Evolutionary conservation across 2,888 invertebrate genomes (phyloP).

Genomic region (Auanema freiburgensis): DNA sequence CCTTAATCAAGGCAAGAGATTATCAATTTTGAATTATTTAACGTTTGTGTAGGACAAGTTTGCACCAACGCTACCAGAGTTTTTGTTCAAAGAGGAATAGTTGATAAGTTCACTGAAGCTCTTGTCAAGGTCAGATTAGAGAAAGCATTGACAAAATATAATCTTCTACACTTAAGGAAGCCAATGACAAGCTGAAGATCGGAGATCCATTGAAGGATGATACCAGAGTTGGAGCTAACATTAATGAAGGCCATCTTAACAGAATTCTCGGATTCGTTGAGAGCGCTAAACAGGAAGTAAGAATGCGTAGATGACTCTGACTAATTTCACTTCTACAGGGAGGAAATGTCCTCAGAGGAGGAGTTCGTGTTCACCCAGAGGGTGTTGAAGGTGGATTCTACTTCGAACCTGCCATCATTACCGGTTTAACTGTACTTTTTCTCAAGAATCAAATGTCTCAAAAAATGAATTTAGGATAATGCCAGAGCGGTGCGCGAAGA

Average conservation of each 20-base stretch:
- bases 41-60: constrained; percentile 66
- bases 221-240: constrained; percentile 70
- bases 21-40: not conserved
- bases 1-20: constrained; percentile 68
- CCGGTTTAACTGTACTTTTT: constrained; percentile 27
- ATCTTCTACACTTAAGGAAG: constrained; percentile 60
- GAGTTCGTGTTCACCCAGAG: constrained; percentile 66
- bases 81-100: constrained; percentile 68
- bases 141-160: constrained; percentile 30
- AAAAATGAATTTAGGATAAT: constrained; percentile 61
- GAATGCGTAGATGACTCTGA: too few relatives aligned
- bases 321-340: constrained; percentile 65
- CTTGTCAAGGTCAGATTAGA: constrained; percentile 62
- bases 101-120: constrained; percentile 66
- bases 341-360: constrained; percentile 68
- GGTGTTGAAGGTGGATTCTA: constrained; percentile 67
- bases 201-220: constrained; percentile 53
- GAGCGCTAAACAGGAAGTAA: constrained; percentile 66
- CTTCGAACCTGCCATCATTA: constrained; percentile 69
- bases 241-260: constrained; percentile 68
- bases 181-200: constrained; percentile 43
- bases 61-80: constrained; percentile 71
- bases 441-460: not conserved
- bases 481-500: constrained; percentile 69
- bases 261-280: constrained; percentile 68